A percentile compares a stretch with the other conserved stretches of the same genome.
phyloP scores from a whole-genome alignment of 2,113 vertebrate genomes.

The Phalacrocorax brasilianus region DNA sequence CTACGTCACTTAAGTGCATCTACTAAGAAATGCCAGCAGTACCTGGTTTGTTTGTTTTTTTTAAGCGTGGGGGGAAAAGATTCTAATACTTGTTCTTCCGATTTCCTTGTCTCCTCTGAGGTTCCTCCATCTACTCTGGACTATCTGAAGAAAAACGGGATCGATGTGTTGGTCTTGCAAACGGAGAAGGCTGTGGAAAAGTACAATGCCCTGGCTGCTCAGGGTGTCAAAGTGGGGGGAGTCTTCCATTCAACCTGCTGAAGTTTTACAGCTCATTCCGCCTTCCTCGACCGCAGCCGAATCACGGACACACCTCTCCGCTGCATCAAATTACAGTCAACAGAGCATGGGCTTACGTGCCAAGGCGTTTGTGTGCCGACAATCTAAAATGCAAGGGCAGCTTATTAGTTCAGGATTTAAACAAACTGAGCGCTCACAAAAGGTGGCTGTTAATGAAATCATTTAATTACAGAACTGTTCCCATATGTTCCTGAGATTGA shows the following conservation, averaged over 20 bases:
- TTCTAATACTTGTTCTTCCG: not conserved
- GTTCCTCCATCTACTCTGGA: conserved; percentile 87
- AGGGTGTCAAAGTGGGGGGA: conserved; percentile 86
- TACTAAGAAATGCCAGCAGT: not conserved
- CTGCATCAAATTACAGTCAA: not conserved
- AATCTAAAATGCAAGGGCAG: not conserved
- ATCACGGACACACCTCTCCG: not conserved
- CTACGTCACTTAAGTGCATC: not conserved
- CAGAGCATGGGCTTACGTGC: rapidly evolving
- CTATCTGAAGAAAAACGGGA: conserved; percentile 81
- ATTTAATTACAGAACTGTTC: not conserved
- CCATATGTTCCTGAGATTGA: not conserved
- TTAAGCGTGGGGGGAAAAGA: not conserved
- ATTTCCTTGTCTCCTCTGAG: conserved; percentile 59
- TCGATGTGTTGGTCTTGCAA: conserved; percentile 84
- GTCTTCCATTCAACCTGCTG: conserved; percentile 98
- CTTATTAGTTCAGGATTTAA: not conserved
- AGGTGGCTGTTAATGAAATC: not conserved
- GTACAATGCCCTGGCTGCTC: conserved; percentile 86
- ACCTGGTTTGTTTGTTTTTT: not conserved
- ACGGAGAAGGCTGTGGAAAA: conserved; percentile 89
- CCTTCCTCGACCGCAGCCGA: not conserved
- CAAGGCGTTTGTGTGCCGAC: not conserved
- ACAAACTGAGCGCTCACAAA: not conserved
- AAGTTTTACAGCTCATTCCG: rapidly evolving